These are phyloP conservation scores for Cuculus canorus DNA, from an alignment of 2,797 vertebrate genomes.

Conservation along the genomic window DNA sequence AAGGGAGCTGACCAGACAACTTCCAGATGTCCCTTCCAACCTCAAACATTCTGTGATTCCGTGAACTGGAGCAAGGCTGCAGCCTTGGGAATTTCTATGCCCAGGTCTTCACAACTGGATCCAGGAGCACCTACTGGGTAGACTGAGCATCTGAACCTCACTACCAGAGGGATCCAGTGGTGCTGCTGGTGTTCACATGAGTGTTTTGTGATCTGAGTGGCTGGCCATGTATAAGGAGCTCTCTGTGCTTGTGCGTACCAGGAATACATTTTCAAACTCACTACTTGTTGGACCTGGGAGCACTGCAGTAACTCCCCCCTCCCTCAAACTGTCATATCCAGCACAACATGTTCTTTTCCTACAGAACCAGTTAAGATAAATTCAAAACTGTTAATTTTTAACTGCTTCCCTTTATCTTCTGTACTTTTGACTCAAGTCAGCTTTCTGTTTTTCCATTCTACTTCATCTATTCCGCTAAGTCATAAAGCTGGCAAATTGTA, in stretches of 20 bases:
- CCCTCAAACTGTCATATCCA: neutral
- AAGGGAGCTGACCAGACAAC: neutral
- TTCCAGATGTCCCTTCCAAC: neutral
- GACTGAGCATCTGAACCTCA: neutral
- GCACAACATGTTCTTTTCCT: neutral
- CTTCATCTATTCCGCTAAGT: neutral
- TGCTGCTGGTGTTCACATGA: neutral
- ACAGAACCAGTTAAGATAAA: slow-evolving; percentile 1
- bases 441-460: neutral
- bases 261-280: neutral
- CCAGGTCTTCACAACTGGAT: neutral
- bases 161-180: neutral
- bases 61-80: neutral
- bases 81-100: neutral
- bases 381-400: neutral
- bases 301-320: neutral
- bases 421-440: neutral
- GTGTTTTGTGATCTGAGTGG: neutral
- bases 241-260: neutral
- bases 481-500: neutral
- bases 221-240: neutral
- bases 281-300: neutral
- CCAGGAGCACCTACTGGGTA: neutral
- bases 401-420: neutral
- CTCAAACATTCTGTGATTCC: neutral